Evolutionary conservation across 2,888 invertebrate species (phyloP), one percentile per base, ranked within the genome.

Genomic region (Glyphotaelius pellucidus): DNA sequence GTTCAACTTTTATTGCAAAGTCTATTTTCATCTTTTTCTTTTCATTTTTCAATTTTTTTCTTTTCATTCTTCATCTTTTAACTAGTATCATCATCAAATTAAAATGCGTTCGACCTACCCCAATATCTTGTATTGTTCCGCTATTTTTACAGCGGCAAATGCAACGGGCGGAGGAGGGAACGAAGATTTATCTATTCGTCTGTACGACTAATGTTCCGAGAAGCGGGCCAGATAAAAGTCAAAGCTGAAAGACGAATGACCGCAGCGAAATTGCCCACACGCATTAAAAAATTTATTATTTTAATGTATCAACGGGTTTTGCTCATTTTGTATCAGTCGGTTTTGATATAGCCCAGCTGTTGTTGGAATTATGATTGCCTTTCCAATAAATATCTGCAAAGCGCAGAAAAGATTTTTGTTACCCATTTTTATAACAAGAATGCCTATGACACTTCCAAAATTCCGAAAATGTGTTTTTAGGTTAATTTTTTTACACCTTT

Each of bases 51-150:
- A n/a, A n/a, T n/a, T n/a, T n/a, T n/a, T n/a, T n/a, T n/a, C n/a
- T n/a, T n/a, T n/a, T n/a, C n/a, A n/a, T n/a, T 67, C 25, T 1
- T 67, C 67, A 4, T 7, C 5, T 19, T 19, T 2, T 25, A 25
- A 67, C 7, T 5, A 19, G 19, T 19, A 67, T 67, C 25, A 7
- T 25, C 67, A 25, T 67, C 19, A 67, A 67, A 67, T 67, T 9
- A 15, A 83, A 83, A 83, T 30, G 30, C 47, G 86, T 30, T 86
- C 9, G 86, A 86, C 86, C 86, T 86, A 86, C 47, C 86, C n/a
- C 86, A 86, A 86, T n/a, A 86, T 9, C n/a, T 86, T 42, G 47
- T 47, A 86, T 86, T 86, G 86, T 47, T 4, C n/a, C n/a, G 42
- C 67, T 25, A 42, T 86, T 86, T 42, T 86, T 30, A 30, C n/a